Evolutionary conservation across 1,140 invertebrate genomes (phyloP).

Genomic region (Lepidurus apus): DNA sequence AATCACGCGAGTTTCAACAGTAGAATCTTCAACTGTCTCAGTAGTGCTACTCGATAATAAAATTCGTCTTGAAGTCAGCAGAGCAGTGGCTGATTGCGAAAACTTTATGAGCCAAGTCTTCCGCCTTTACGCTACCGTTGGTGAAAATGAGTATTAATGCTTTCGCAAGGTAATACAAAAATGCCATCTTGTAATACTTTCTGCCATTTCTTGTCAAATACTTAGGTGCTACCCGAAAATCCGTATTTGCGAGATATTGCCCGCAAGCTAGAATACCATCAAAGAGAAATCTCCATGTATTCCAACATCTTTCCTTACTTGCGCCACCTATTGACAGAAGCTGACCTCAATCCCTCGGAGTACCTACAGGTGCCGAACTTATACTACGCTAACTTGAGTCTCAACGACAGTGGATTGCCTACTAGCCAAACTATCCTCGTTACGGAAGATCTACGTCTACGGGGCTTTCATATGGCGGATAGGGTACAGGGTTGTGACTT

Average conservation of each 20-base stretch:
- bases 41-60: neutral
- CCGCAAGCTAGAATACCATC: neutral
- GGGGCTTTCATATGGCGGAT: conserved; percentile 25
- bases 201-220: neutral
- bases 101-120: conserved; percentile 1
- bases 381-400: neutral
- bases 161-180: neutral
- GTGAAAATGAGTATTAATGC: neutral
- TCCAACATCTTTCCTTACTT: neutral
- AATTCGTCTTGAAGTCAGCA: neutral
- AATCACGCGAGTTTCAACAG: neutral
- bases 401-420: neutral
- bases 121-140: neutral
- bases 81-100: neutral
- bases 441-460: conserved; percentile 27
- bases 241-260: neutral
- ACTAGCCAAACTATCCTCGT: conserved; percentile 22
- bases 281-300: neutral
- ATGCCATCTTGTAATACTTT: too few relatives aligned
- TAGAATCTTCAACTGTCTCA: neutral
- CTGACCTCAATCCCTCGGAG: neutral
- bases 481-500: conserved; percentile 32
- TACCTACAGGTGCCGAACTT: neutral
- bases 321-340: neutral
- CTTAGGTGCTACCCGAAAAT: neutral